Evolutionary conservation across 2,113 vertebrate species (phyloP), one percentile per base, ranked within the genome.

Genomic region (Chiloscyllium plagiosum): DNA sequence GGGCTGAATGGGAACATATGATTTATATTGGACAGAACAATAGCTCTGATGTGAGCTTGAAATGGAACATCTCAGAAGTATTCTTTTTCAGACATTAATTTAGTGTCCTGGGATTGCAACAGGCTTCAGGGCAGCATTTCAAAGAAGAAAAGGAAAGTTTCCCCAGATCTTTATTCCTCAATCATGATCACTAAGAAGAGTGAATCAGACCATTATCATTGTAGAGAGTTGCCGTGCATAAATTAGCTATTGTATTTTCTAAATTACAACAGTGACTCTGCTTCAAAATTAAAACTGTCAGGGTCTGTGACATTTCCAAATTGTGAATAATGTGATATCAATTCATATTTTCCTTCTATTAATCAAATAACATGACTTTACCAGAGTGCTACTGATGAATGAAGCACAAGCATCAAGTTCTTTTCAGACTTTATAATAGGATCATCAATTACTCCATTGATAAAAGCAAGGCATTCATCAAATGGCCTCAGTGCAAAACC

Each of bases 301-400:
- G n/a, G 13, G 78, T 47, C 78, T 83, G 5, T 83, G 15, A 4
- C 13, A 83, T 19, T 52, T 87, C 50, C 85, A 47, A 87, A 24
- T 89, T 52, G 15, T 61, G 50, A 89, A 89, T 33, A 26, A 26
- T 61, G 10, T 26, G 56, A 56, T 33, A n/a, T 47, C 3, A 76
- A 76, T 76, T 2, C 72, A 76, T 8, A 22, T 37, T 42, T 24
- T 95, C 72, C 22, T 72, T 26, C 37, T 52, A 52, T 52, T 95
- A 29, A 89, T 22, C 93, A 69, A 94, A 70, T 69, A 69, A 69
- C 26, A 69, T 94, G 0, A 69, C 20, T 47, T 95, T 95, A 95
- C 94, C 94, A 95, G 94, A 95, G 94, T 29, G 94, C 94, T 5
- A 95, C 68, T 76, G 94, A 95, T 95, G 94, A 70, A 8, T 95